Evolutionary conservation across 2,113 vertebrate species (phyloP), one percentile per base, ranked within the genome.

Genomic region (Nipponia nippon): DNA sequence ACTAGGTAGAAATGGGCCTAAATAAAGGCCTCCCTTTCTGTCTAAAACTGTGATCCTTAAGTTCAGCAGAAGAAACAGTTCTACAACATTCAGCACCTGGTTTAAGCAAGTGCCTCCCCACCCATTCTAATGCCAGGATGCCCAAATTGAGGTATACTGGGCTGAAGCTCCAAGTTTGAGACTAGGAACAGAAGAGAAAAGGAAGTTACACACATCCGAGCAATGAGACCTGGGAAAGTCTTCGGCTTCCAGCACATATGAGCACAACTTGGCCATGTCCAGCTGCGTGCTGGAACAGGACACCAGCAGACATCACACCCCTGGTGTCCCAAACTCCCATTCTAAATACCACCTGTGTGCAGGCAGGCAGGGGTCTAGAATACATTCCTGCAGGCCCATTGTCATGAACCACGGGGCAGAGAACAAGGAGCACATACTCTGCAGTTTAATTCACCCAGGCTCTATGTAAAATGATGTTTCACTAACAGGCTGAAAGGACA

Each of bases 361-460:
- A 59, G 18, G 44, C 38, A 63, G 36, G 25, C 79, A 91, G 36
- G 30, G 36, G 44, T 72, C 40, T 40, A 0, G 11, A 70, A 56
- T 10, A 36, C 19, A n/a, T 14, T 84, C 53, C 59, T 0, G 0
- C 30, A 69, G 13, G 63, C 4, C 71, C 10, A 8, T 1, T 2
- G 2, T 20, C 13, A n/a, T 2, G 11, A 77, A 69, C 23, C 46
- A n/a, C 0, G 5, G 16, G 27, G 27, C 40, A 88, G 26, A 92
- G 67, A 88, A 86, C 21, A 85, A 58, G 23, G 6, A 70, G 34
- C 30, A 59, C 30, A 27, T 6, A 32, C 12, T 63, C 56, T 36
- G 34, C 36, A 47, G 8, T 77, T 76, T 69, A 73, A 62, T 46
- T 53, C 22, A n/a, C 38, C 23, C 42, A 62, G 16, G 9, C 27